Evolutionary conservation across 1,140 invertebrate species (phyloP).

Genomic region (Drosophila melanica): DNA sequence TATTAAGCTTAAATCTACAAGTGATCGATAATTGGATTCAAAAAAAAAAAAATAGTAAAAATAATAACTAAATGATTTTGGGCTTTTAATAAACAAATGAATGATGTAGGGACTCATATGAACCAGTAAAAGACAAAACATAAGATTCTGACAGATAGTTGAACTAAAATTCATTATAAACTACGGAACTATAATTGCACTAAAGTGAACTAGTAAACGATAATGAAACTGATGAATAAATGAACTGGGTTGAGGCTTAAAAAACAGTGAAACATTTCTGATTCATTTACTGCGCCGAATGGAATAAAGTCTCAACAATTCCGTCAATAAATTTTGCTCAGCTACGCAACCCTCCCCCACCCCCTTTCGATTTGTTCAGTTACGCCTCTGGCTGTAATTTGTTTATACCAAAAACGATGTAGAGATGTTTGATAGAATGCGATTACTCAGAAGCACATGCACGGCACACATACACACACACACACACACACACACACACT

Average conservation of each 20-base stretch:
- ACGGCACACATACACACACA: neutral
- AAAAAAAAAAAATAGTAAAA: no score
- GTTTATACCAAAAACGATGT: slow-evolving; percentile 11
- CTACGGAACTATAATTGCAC: neutral
- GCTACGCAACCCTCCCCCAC: no score
- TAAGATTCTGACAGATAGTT: no score
- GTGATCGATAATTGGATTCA: no score
- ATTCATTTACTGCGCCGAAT: no score
- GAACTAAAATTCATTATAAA: neutral
- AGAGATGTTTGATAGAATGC: slow-evolving; percentile 27
- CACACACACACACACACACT: neutral
- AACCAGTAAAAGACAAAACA: no score
- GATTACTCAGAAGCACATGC: slow-evolving; percentile 20
- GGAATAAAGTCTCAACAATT: no score
- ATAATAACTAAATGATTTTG: no score
- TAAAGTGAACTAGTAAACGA: neutral
- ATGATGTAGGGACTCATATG: neutral
- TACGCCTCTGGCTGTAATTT: slow-evolving; percentile 13
- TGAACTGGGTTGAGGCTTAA: neutral
- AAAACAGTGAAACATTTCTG: neutral
- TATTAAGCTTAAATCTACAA: no score
- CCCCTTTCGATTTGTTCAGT: no score
- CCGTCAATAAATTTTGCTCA: no score
- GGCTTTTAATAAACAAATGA: neutral
- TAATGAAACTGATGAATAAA: neutral